Evolutionary conservation across 2,888 invertebrate genomes (phyloP), one percentile per base, ranked within the genome.

Genomic region (Phymatocera aterrima): DNA sequence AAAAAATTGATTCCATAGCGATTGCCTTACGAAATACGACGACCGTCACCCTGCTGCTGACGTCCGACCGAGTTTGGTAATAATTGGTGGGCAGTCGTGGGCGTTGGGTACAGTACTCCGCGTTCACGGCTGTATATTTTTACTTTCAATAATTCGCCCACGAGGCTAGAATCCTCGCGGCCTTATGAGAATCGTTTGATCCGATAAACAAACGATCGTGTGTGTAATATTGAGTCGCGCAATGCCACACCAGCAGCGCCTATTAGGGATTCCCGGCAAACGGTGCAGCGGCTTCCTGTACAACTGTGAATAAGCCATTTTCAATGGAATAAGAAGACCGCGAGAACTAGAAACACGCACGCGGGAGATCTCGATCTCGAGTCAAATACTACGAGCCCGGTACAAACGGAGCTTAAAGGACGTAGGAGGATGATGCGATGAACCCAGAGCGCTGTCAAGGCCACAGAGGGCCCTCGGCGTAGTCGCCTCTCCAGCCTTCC

Each of bases 371-470:
- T 64, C 12, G 18, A 64, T 18, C 1, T 64, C 4, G 34, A 34
- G 34, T 34, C 24, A 64, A 64, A 64, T 1, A 37, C 46, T 40
- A 28, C 68, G 68, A 46, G 24, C 31, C 18, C 57, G 75, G 37
- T 75, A 24, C n/a, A 57, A 75, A 75, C 75, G 57, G 57, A 57
- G 57, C 54, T 28, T 54, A 80, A 78, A 37, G 64, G 79, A 77
- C 78, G 72, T 77, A 77, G 65, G 57, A 81, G 77, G 80, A 78
- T 40, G 79, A 82, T 82, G 77, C 83, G 79, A 84, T 82, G 82
- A 82, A 83, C 83, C 81, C 79, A 68, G 78, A 77, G 75, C 68
- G 34, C 72, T 80, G 70, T 82, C 83, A 83, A 84, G 85, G 83
- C 78, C 78, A 72, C 61, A 24, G n/a, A 51, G 46, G 43, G 46